A percentile compares a stretch with the other conserved stretches of the same genome.
phyloP scores from a whole-genome alignment of 2,797 vertebrate genomes.

The Cryptoprocta ferox region DNA sequence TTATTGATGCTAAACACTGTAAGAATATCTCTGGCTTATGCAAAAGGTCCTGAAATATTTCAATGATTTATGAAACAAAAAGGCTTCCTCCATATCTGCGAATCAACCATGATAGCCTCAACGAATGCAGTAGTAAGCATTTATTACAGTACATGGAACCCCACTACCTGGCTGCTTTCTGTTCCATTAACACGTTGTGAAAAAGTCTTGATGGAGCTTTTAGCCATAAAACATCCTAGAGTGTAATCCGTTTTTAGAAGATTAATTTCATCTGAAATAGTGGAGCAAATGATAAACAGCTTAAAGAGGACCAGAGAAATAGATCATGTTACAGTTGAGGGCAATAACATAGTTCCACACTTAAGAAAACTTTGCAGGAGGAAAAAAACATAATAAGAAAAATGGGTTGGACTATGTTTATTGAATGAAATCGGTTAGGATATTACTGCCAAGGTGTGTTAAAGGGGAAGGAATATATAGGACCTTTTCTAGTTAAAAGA shows the following conservation, averaged over 20 bases:
- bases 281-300: constrained; percentile 82
- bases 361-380: constrained; percentile 53
- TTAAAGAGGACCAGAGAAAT: constrained; percentile 77
- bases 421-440: neutral
- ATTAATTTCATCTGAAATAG: constrained; percentile 84
- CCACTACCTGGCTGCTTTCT: constrained; percentile 80
- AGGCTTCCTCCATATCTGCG: constrained; percentile 81
- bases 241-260: constrained; percentile 80
- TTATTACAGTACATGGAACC: constrained; percentile 83
- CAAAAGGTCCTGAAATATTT: constrained; percentile 84
- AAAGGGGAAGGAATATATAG: neutral
- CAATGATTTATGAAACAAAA: constrained; percentile 87
- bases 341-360: constrained; percentile 41
- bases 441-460: neutral
- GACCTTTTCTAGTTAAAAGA: constrained; percentile 3
- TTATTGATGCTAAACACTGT: constrained; percentile 87
- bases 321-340: constrained; percentile 64
- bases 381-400: constrained; percentile 57
- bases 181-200: constrained; percentile 85
- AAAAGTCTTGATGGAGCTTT: constrained; percentile 85
- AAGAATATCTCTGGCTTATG: constrained; percentile 85
- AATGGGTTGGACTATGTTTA: constrained; percentile 40
- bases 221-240: constrained; percentile 84
- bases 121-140: constrained; percentile 76
- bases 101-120: constrained; percentile 80